Evolutionary conservation across 37 sponge, comb jelly and placozoan species (phyloP).

Genomic region (Mnemiopsis leidyi): DNA sequence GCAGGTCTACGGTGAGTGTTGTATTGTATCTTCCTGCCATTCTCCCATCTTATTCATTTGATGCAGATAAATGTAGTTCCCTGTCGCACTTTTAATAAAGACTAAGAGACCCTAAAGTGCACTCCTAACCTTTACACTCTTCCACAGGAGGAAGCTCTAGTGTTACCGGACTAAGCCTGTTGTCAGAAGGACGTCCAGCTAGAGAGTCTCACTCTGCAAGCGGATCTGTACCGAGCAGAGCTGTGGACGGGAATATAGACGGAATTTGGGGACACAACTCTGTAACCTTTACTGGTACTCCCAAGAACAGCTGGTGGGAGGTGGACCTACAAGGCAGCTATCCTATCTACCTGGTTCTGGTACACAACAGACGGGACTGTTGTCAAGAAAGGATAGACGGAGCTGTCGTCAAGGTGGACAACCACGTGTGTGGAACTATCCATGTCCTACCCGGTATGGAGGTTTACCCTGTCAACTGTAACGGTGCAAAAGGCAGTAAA

Average conservation of each 20-base stretch:
- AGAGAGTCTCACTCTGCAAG: not conserved
- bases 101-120: too few relatives aligned
- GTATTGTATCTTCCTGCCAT: not conserved
- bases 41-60: too few relatives aligned
- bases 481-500: not conserved
- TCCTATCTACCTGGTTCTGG: not conserved
- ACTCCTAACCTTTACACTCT: too few relatives aligned
- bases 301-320: slow-evolving; percentile 16
- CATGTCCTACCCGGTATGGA: not conserved
- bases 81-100: too few relatives aligned
- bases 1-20: not conserved
- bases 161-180: not conserved
- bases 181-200: not conserved
- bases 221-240: not conserved
- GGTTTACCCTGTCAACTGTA: slow-evolving; percentile 10
- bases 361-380: not conserved
- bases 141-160: not conserved
- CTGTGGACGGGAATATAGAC: not conserved
- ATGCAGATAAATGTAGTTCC: too few relatives aligned
- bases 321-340: slow-evolving; percentile 21
- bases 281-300: not conserved
- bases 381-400: not conserved
- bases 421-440: not conserved
- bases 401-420: not conserved
- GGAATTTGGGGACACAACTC: not conserved